phyloP scores from a whole-genome alignment of 1,140 invertebrate species.

The Bicyclus anynana region DNA sequence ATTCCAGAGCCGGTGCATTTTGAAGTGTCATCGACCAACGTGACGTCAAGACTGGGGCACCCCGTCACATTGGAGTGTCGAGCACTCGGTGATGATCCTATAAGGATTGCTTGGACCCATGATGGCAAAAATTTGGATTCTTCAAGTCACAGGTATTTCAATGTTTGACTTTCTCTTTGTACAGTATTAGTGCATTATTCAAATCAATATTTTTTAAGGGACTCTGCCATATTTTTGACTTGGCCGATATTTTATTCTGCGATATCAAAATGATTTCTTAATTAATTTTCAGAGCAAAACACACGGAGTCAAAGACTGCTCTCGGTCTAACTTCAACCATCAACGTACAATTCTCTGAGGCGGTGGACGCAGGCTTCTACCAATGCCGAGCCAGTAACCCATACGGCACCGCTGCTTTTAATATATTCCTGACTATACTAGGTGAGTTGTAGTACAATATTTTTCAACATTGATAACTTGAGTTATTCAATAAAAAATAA shows the following conservation, averaged over 20 bases:
- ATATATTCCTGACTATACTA: constrained; percentile 88
- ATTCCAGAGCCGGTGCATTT: constrained; percentile 87
- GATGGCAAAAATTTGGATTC: constrained; percentile 82
- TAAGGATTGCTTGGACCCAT: constrained; percentile 87
- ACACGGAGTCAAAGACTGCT: constrained; percentile 79
- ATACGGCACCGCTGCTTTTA: constrained; percentile 88
- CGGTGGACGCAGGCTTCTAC: constrained; percentile 89
- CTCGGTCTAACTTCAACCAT: constrained; percentile 79
- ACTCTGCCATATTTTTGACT: no score
- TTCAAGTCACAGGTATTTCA: constrained; percentile 75
- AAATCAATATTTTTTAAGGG: no score
- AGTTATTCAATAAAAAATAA: no score
- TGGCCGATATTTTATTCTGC: no score
- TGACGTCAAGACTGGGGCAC: constrained; percentile 84
- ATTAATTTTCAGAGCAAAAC: constrained; percentile 74
- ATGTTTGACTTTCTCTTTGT: neutral
- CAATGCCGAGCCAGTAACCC: constrained; percentile 90
- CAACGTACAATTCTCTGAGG: constrained; percentile 79
- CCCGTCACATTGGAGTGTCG: constrained; percentile 86
- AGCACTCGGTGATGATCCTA: constrained; percentile 90
- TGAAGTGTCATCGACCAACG: constrained; percentile 81
- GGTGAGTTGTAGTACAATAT: constrained; percentile 72
- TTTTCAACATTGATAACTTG: no score
- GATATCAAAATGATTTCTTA: neutral
- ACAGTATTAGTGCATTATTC: no score